Evolutionary conservation across 2,888 invertebrate genomes (phyloP).

Genomic region (Xestia rhomboidea): DNA sequence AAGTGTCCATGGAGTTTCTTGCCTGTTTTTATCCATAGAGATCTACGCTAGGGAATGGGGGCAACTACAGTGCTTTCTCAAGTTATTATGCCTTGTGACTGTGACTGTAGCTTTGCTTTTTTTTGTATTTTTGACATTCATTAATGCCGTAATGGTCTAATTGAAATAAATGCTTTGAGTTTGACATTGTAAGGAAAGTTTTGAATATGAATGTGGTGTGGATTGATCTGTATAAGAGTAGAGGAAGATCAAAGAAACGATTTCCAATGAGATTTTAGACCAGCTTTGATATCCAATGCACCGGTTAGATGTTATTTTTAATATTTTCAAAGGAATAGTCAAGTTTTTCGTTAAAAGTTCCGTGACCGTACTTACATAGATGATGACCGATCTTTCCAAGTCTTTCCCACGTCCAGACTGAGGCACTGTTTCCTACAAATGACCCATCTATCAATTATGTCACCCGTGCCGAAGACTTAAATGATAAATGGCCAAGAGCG

Average conservation of each 20-base stretch:
- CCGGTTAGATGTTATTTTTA: no score
- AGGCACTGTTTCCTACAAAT: not conserved
- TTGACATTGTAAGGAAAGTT: not conserved
- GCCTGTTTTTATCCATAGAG: no score
- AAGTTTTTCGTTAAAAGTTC: not conserved
- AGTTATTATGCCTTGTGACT: no score
- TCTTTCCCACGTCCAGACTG: not conserved
- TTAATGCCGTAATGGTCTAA: no score
- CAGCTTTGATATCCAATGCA: no score
- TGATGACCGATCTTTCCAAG: not conserved
- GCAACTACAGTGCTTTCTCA: no score
- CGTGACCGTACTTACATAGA: conserved; percentile 6
- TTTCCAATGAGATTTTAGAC: no score
- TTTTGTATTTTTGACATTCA: no score
- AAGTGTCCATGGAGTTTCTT: no score
- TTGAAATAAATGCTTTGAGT: no score
- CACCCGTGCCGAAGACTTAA: conserved; percentile 1
- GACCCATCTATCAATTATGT: conserved; percentile 16
- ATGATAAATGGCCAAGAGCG: conserved; percentile 37
- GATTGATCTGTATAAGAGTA: not conserved
- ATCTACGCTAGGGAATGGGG: no score
- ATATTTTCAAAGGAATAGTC: not conserved
- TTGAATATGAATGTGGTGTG: not conserved
- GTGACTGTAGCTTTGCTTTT: no score
- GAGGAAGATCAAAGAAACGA: not conserved